Evolutionary conservation across 2,797 vertebrate species (phyloP).

Genomic region (Pipistrellus nathusii): DNA sequence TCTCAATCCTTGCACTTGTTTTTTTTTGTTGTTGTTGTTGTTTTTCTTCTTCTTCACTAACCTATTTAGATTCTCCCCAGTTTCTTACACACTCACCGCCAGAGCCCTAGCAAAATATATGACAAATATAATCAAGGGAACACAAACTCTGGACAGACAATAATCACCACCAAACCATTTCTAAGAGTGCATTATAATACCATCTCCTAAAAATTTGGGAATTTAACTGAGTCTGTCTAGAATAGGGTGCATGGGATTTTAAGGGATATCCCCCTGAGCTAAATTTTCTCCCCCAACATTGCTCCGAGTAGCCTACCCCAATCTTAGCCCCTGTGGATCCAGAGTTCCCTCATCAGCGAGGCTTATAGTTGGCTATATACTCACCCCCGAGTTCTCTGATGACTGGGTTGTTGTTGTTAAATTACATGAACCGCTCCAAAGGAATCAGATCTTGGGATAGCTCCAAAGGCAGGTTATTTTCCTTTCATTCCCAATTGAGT

Average conservation of each 20-base stretch:
- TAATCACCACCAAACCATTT: conserved; percentile 22
- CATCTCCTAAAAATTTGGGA: background rate
- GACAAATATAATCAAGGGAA: background rate
- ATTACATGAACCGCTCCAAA: conserved; percentile 74
- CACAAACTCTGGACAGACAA: background rate
- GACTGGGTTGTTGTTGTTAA: conserved; percentile 70
- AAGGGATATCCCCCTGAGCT: background rate
- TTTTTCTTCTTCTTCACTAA: background rate
- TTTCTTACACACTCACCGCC: background rate
- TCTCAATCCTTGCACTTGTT: background rate
- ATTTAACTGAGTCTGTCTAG: background rate
- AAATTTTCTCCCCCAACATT: background rate
- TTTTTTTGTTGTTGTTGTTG: too few species aligned
- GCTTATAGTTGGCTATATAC: conserved; percentile 42
- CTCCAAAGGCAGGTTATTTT: conserved; percentile 82
- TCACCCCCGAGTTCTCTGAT: conserved; percentile 58
- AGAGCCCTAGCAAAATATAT: background rate
- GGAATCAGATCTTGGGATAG: conserved; percentile 78
- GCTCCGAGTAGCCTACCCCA: background rate
- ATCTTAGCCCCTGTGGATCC: background rate
- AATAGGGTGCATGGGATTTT: background rate
- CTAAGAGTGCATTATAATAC: background rate
- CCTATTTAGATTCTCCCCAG: background rate
- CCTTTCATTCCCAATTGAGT: conserved; percentile 78
- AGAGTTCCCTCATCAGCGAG: background rate